Conservation (phyloP, 2,113 vertebrate genomes). For the Oxyruncus cristatus region DNA sequence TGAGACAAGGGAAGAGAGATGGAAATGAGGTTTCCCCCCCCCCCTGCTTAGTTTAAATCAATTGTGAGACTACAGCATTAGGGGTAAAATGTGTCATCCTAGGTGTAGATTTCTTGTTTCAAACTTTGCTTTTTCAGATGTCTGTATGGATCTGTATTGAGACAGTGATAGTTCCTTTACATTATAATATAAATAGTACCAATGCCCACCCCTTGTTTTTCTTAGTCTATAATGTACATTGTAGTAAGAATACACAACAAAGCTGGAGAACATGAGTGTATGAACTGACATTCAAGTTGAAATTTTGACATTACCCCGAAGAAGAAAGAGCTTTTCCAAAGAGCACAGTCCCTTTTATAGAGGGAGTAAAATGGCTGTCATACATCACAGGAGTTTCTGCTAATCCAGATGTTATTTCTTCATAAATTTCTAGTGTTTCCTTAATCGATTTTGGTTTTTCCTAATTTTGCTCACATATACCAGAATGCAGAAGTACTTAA, state of each 20-base stretch:
- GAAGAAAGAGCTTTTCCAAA: background rate
- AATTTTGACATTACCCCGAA: background rate
- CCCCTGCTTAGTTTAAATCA: background rate
- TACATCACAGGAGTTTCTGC: background rate
- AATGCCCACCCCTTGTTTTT: rapidly evolving
- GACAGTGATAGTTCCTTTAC: background rate
- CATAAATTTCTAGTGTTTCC: background rate
- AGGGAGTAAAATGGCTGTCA: background rate
- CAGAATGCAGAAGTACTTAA: background rate
- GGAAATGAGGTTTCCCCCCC: too few species aligned
- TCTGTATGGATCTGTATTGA: background rate
- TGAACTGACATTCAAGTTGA: background rate
- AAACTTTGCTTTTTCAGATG: background rate
- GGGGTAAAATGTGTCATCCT: rapidly evolving
- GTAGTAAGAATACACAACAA: background rate
- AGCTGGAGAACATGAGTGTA: background rate
- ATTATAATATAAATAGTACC: background rate
- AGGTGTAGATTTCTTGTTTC: background rate
- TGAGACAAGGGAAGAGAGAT: background rate
- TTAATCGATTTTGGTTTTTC: background rate
- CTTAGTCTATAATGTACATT: background rate
- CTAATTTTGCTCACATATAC: background rate
- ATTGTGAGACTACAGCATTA: background rate
- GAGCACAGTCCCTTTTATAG: background rate
- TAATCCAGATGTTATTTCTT: background rate